A percentile compares a stretch with the other conserved stretches of the same genome.
Evolutionary conservation across 2,888 invertebrate genomes (phyloP).

Genomic region (Rotaria macrura): DNA sequence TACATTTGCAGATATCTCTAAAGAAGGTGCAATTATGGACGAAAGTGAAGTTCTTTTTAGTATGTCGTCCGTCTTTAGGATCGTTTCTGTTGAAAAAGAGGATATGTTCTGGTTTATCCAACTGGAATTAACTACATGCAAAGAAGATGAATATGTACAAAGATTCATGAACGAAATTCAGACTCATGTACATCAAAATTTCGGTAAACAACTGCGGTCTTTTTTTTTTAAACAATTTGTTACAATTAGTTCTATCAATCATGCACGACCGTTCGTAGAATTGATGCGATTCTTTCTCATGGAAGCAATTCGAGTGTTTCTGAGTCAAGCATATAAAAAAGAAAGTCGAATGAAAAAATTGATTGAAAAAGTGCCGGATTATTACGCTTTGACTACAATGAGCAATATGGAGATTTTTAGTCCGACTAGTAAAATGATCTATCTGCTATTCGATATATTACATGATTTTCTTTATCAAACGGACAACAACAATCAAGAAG

Average conservation of each 20-base stretch:
- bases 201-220: background rate
- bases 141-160: background rate
- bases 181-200: background rate
- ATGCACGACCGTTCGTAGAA: background rate
- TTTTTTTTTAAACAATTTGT: background rate
- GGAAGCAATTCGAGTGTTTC: fast-evolving
- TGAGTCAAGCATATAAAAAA: background rate
- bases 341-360: background rate
- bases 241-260: background rate
- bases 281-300: background rate
- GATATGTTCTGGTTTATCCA: background rate
- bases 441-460: background rate
- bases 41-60: background rate
- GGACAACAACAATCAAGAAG: background rate
- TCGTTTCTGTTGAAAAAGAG: background rate
- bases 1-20: background rate
- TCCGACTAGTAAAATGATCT: background rate
- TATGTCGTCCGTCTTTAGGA: background rate
- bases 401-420: background rate
- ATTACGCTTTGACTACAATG: background rate
- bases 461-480: too few relatives aligned
- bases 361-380: background rate
- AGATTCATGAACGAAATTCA: background rate
- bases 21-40: background rate
- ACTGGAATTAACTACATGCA: background rate